A percentile compares a stretch with the other conserved stretches of the same genome.
Evolutionary conservation across 2,888 invertebrate species (phyloP).

Genomic region (Lagria hirta): DNA sequence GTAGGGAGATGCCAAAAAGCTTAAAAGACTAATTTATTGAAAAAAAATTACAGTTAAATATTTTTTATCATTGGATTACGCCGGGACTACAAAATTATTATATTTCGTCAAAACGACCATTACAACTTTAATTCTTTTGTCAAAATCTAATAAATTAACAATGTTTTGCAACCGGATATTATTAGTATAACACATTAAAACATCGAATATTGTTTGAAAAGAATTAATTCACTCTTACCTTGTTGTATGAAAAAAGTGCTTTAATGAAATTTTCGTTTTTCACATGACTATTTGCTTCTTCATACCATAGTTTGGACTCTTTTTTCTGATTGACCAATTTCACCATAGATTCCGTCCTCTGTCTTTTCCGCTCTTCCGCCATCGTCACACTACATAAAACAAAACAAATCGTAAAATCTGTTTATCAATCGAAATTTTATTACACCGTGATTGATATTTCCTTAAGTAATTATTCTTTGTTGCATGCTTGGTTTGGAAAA

Average conservation of each 20-base stretch:
- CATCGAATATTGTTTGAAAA: no score
- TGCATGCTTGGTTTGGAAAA: slow-evolving; percentile 20
- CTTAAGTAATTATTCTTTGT: slow-evolving; percentile 11
- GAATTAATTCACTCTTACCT: slow-evolving; percentile 60
- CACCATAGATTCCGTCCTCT: slow-evolving; percentile 47
- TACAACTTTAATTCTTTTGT: no score
- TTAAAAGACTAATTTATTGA: no score
- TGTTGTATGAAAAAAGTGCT: slow-evolving; percentile 69
- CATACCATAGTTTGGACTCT: slow-evolving; percentile 69
- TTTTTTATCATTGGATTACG: no score
- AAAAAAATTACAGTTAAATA: no score
- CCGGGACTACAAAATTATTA: no score
- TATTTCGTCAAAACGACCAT: no score
- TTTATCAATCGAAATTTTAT: slow-evolving; percentile 2
- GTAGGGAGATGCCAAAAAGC: no score
- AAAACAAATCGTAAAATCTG: background rate
- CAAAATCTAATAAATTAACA: no score
- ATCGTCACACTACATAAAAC: slow-evolving; percentile 20
- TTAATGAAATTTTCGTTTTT: slow-evolving; percentile 74
- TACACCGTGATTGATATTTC: slow-evolving; percentile 18
- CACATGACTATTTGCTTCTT: slow-evolving; percentile 76
- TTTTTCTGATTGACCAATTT: slow-evolving; percentile 47
- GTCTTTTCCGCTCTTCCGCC: slow-evolving; percentile 41
- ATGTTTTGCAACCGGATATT: no score
- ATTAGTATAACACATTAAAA: no score